Base-by-base conservation (phyloP, 2,888 invertebrate species). In the Philaethria dido region DNA sequence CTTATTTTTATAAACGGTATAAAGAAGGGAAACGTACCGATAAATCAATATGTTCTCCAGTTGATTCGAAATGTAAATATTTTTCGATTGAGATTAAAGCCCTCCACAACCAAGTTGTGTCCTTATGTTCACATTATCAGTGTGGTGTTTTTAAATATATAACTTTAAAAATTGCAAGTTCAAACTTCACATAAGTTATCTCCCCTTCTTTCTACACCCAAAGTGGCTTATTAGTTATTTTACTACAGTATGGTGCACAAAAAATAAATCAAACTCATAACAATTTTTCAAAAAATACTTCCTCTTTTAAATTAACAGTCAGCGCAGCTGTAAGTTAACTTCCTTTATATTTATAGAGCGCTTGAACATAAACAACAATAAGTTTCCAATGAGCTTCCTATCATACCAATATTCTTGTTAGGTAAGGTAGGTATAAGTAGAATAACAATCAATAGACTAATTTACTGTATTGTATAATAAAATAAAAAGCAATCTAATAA, bases 401-500 rank as follows among this genome's bases (percentile, higher is more conserved):
- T 3, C 20, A 25, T 29, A 42, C n/a, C 13, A 25, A 29, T 6
- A 44, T 16, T 9, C n/a, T 55, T 8, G 18, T 14, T n/a, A n/a
- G n/a, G n/a, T n/a, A n/a, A 6, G 3, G 3, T 36, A 29, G 13
- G 18, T 45, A 22, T 55, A 4, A 47, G 29, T 47, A 29, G 52
- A n/a, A 57, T 45, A 42, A 25, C 45, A 64, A 66, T 60, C 69
- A 45, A 66, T 64, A 66, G 55, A 50, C 55, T 69, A 66, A 69
- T 68, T 59, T 25, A 65, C 33, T 66, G 67, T 63, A 39, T 68
- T 63, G 67, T 69, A 69, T 70, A 73, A 75, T 74, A 75, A 74
- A 75, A 71, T 68, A 69, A 71, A n/a, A 75, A 76, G 70, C 72
- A 71, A 73, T 72, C 75, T 73, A 75, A 73, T 75, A 74, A 74